Evolutionary conservation across 2,797 vertebrate genomes (phyloP), one percentile per base, ranked within the genome.

Genomic region (Neosalanx taihuensis): DNA sequence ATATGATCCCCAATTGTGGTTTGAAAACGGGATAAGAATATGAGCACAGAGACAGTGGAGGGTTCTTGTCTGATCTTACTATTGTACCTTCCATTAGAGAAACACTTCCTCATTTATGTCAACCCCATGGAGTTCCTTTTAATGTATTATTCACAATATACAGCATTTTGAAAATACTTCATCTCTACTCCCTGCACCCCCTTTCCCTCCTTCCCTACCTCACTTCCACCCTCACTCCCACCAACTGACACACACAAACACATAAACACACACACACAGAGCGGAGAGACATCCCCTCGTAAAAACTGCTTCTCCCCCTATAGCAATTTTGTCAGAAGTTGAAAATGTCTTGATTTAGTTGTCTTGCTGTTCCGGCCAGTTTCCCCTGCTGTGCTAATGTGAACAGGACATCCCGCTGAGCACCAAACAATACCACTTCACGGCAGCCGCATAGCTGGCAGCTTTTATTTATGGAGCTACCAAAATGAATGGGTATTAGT

Each of bases 401-500:
- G 95, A 95, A 97, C 95, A 95, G 96, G 94, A 94, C 93, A 90
- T 95, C 98, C 97, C 89, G 96, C 97, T 99, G 98, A 90, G 97
- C 93, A 93, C 94, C 90, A 95, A 96, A 99, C 96, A 99, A 99
- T 97, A 97, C 95, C 95, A 97, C 98, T 98, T 99, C 96, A 98
- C 93, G 95, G 95, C 95, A 92, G 95, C 95, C 94, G 95, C 94
- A 93, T 95, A 93, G 95, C 95, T 96, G 95, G 95, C 95, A 93
- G 96, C 96, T 97, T 98, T 99, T 99, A 98, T 99, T 99, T 98
- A 97, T 96, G 94, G 96, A 94, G 94, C 95, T 94, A 94, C 93
- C 94, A 92, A 98, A 99, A 98, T 99, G 97, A 99, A 98, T 96
- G 96, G 98, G 98, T 98, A 99, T 99, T 99, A 99, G 98, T 99